These are phyloP conservation scores for Cyprinodon tularosa DNA, from an alignment of 2,113 vertebrate genomes.

Conservation along the genomic window DNA sequence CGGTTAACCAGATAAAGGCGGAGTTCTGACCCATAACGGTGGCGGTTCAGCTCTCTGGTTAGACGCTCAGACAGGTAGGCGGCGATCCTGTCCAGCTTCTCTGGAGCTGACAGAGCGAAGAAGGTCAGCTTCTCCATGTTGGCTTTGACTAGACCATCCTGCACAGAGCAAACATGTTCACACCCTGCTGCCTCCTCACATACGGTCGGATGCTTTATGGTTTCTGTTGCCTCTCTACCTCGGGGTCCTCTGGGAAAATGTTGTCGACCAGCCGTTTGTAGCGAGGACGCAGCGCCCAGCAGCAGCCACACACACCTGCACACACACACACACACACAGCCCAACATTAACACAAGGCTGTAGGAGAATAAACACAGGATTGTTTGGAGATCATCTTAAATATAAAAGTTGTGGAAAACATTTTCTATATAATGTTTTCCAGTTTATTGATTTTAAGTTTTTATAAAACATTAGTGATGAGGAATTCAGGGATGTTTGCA, in stretches of 20 bases:
- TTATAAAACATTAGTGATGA: neutral
- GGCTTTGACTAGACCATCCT: conserved; percentile 94
- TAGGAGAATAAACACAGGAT: too few species aligned
- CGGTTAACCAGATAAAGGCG: neutral
- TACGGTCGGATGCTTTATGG: too few species aligned
- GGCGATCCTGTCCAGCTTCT: conserved; percentile 94
- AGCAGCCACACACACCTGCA: conserved; percentile 93
- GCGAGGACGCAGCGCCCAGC: conserved; percentile 90
- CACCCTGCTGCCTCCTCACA: neutral
- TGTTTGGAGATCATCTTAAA: too few species aligned
- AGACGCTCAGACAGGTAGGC: conserved; percentile 92
- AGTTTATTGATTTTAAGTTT: neutral
- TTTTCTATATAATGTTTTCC: too few species aligned
- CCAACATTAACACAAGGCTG: too few species aligned
- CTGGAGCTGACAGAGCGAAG: conserved; percentile 91
- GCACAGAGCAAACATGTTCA: conserved; percentile 9
- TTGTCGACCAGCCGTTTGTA: conserved; percentile 97
- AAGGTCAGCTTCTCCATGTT: conserved; percentile 98
- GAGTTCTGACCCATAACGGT: conserved; percentile 86
- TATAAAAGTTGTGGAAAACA: too few species aligned
- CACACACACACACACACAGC: too few species aligned
- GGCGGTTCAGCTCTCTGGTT: conserved; percentile 89
- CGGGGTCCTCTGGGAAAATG: conserved; percentile 96
- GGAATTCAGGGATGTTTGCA: neutral
- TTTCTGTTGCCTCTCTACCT: conserved; percentile 72